A percentile compares a stretch with the other conserved stretches of the same genome.
Evolutionary conservation across 2,113 vertebrate genomes (phyloP).

Genomic region (Barnardius zonarius): DNA sequence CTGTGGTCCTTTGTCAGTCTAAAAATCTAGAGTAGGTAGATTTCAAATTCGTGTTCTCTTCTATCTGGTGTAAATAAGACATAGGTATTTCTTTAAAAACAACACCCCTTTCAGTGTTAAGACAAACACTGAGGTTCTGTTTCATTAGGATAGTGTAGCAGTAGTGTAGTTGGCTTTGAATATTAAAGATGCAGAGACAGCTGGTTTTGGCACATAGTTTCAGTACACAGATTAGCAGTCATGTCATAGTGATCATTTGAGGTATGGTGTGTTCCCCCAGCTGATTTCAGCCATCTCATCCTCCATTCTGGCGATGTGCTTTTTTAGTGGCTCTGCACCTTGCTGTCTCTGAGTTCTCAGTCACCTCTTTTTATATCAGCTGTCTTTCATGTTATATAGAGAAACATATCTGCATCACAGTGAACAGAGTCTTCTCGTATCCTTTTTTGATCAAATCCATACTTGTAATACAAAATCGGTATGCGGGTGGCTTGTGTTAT

Average conservation of each 20-base stretch:
- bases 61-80: neutral
- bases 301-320: neutral
- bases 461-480: neutral
- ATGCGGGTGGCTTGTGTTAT: neutral
- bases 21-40: neutral
- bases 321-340: neutral
- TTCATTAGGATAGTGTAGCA: neutral
- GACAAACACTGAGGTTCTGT: neutral
- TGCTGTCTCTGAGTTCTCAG: neutral
- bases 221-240: neutral
- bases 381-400: neutral
- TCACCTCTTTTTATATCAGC: neutral
- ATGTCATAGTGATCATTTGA: neutral
- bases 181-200: neutral
- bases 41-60: neutral
- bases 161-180: neutral
- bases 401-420: neutral
- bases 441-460: neutral
- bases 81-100: neutral
- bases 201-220: neutral
- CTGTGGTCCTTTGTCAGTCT: neutral
- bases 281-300: neutral
- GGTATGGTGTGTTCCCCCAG: neutral
- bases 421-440: rapidly evolving
- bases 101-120: rapidly evolving